phyloP scores from a whole-genome alignment of 2,888 invertebrate species.

The Microctonus hyperodae region DNA sequence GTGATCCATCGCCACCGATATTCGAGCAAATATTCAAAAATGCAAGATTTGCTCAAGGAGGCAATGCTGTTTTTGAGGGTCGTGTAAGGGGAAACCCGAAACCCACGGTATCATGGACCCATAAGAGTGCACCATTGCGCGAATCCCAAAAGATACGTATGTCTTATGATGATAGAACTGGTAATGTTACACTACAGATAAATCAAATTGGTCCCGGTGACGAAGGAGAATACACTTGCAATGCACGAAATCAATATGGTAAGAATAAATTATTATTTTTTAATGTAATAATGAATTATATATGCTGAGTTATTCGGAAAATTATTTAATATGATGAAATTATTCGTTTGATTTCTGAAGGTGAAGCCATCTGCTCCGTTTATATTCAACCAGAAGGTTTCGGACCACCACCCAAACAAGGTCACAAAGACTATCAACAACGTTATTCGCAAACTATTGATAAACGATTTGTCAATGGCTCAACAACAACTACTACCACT shows the following conservation, averaged over 20 bases:
- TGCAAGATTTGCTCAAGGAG: slow-evolving; percentile 94
- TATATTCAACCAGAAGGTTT: slow-evolving; percentile 92
- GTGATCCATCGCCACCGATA: slow-evolving; percentile 88
- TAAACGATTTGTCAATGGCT: slow-evolving; percentile 77
- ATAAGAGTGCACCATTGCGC: slow-evolving; percentile 83
- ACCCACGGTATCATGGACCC: slow-evolving; percentile 90
- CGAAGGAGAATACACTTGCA: slow-evolving; percentile 96
- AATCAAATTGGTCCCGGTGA: slow-evolving; percentile 95
- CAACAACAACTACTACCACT: slow-evolving; percentile 60
- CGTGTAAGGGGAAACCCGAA: slow-evolving; percentile 89
- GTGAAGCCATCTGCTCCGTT: slow-evolving; percentile 95
- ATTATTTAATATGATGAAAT: neutral
- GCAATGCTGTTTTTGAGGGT: slow-evolving; percentile 92
- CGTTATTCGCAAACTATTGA: slow-evolving; percentile 71
- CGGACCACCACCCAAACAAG: slow-evolving; percentile 70
- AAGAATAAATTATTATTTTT: slow-evolving; percentile 17
- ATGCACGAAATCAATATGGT: slow-evolving; percentile 91
- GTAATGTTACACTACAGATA: slow-evolving; percentile 89
- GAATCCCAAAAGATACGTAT: slow-evolving; percentile 89
- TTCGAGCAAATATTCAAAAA: slow-evolving; percentile 96
- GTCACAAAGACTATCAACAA: slow-evolving; percentile 67
- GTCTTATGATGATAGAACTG: slow-evolving; percentile 90
- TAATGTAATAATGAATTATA: neutral
- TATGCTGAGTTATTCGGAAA: neutral
- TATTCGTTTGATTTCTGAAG: slow-evolving; percentile 39